Evolutionary conservation across 1,140 invertebrate genomes (phyloP).

Genomic region (Tetramorium alpestre): DNA sequence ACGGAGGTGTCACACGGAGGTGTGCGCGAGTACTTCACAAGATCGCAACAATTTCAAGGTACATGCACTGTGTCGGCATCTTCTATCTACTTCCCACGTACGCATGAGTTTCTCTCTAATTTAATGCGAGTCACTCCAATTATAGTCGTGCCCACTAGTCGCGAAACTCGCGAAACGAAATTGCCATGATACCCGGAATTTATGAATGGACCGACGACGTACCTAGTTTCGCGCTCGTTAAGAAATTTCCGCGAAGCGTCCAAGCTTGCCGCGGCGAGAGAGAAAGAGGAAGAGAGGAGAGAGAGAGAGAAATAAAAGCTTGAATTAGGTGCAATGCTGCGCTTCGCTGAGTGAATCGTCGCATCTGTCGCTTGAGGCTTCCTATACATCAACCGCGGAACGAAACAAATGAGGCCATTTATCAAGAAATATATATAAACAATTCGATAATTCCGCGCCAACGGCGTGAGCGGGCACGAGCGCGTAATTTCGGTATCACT

Average conservation of each 20-base stretch:
- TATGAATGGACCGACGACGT: conserved; percentile 53
- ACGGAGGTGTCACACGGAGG: too few relatives aligned
- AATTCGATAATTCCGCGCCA: conserved; percentile 12
- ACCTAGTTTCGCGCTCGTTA: conserved; percentile 54
- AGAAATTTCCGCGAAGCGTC: conserved; percentile 53
- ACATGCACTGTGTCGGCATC: not conserved
- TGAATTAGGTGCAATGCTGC: not conserved
- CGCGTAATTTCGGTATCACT: not conserved
- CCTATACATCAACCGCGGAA: not conserved
- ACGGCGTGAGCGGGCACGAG: not conserved
- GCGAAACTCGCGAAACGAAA: conserved; percentile 59
- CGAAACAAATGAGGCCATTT: not conserved
- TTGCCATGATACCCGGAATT: conserved; percentile 57
- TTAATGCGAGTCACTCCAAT: conserved; percentile 57
- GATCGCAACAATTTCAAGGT: conserved; percentile 29
- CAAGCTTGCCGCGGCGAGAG: not conserved
- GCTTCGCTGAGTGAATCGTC: conserved; percentile 1
- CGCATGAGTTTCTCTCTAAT: conserved; percentile 42
- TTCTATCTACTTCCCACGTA: conserved; percentile 45
- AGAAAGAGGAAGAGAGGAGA: not conserved
- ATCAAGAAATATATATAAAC: not conserved
- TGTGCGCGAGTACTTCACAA: too few relatives aligned
- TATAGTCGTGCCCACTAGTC: conserved; percentile 51
- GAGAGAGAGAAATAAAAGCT: not conserved
- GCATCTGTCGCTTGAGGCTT: not conserved